phyloP scores from a whole-genome alignment of 2,888 invertebrate genomes.

The Drosophila ustulata region DNA sequence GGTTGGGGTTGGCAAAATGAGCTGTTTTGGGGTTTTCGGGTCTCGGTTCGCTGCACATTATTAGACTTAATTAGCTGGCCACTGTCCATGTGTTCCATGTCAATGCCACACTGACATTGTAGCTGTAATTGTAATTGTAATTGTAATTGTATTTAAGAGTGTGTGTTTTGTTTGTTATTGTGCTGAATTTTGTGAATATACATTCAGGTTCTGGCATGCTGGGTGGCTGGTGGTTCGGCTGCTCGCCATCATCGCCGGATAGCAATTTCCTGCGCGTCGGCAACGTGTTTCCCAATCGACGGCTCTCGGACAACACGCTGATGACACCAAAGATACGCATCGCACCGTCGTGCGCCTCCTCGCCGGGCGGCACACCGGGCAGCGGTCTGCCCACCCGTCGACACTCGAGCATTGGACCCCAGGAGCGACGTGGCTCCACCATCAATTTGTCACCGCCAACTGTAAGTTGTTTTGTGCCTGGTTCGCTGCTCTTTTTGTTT shows the following conservation, averaged over 20 bases:
- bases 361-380: constrained; percentile 90
- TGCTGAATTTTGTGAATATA: constrained; percentile 25
- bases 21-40: constrained; percentile 15
- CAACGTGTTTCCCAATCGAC: constrained; percentile 92
- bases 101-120: constrained; percentile 11
- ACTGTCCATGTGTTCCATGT: constrained; percentile 18
- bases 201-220: constrained; percentile 87
- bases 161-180: neutral
- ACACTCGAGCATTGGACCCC: constrained; percentile 96
- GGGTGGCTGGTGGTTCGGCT: constrained; percentile 94
- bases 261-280: constrained; percentile 94
- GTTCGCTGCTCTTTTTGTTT: constrained; percentile 9
- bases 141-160: constrained; percentile 3
- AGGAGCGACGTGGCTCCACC: constrained; percentile 93
- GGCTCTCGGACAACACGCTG: constrained; percentile 95
- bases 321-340: constrained; percentile 96
- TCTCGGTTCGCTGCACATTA: constrained; percentile 32
- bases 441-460: constrained; percentile 95
- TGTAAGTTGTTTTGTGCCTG: constrained; percentile 87
- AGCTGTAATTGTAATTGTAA: constrained; percentile 16
- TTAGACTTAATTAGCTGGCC: constrained; percentile 63
- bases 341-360: constrained; percentile 95
- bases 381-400: constrained; percentile 92
- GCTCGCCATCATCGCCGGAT: constrained; percentile 93
- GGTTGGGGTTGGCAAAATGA: neutral